Percentiles rank a stretch among this genome's conserved stretches.
phyloP scores from a whole-genome alignment of 1,140 invertebrate genomes.

The Drosophila gunungcola region DNA sequence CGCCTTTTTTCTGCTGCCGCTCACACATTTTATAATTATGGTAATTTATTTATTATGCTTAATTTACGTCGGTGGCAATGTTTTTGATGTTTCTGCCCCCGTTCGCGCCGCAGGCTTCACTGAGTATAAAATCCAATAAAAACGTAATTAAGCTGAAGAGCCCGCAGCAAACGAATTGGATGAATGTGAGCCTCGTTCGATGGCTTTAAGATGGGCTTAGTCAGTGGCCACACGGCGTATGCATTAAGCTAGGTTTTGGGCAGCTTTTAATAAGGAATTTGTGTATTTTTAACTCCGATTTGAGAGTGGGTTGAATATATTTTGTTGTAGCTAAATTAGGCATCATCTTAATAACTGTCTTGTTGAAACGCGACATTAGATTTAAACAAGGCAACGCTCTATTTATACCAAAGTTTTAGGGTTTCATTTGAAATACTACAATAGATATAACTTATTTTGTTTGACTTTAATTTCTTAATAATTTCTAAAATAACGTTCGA shows the following conservation, averaged over 20 bases:
- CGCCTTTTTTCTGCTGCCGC: slow-evolving; percentile 3
- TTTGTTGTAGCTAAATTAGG: background rate
- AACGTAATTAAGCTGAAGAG: slow-evolving; percentile 43
- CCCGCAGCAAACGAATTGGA: slow-evolving; percentile 21
- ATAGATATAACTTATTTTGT: too few species aligned
- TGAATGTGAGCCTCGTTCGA: background rate
- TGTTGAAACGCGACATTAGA: too few species aligned
- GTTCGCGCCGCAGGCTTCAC: slow-evolving; percentile 1
- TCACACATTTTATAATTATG: slow-evolving; percentile 69
- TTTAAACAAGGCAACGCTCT: too few species aligned
- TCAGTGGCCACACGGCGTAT: slow-evolving; percentile 4
- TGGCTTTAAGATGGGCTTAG: slow-evolving; percentile 15
- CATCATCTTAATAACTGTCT: background rate
- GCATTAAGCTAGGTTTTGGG: background rate
- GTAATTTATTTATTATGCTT: slow-evolving; percentile 74
- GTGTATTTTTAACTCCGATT: too few species aligned
- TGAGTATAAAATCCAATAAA: slow-evolving; percentile 50
- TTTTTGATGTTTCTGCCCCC: slow-evolving; percentile 51
- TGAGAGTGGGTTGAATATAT: too few species aligned
- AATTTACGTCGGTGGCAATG: slow-evolving; percentile 67
- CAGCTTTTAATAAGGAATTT: too few species aligned
- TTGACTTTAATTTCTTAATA: too few species aligned
- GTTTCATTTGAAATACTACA: too few species aligned
- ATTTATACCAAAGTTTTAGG: too few species aligned
- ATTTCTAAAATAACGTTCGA: too few species aligned